Base-by-base conservation (phyloP, 1,140 invertebrate species). In the Pseudomyrmex sp. region DNA sequence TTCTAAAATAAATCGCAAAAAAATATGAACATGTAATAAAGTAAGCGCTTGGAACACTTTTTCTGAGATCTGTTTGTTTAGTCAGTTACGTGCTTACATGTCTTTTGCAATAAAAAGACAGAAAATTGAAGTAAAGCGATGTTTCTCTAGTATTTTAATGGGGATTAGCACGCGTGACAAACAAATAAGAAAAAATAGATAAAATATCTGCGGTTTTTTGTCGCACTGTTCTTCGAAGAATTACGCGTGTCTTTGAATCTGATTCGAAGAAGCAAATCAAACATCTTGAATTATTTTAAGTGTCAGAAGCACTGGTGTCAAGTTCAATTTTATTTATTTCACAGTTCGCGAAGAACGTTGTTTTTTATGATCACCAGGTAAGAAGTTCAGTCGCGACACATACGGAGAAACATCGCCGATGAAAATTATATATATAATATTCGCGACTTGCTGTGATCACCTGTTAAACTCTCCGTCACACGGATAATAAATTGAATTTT, bases 391-490 rank as follows among this genome's bases (percentile, higher is more conserved):
- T 46, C 52, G 35, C n/a, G 23, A 59, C 70, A 59, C 70, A 70
- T 59, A 20, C 20, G 15, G 52, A 59, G 76, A 79, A 79, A 59
- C 20, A 2, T 70, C 46, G 44, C n/a, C 54, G 50, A 12, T 63
- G 63, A 68, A 54, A 2, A 46, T 23, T 23, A 26, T 77, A n/a
- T 44, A 35, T 70, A 80, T 79, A 66, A 59, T 8, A 13, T 58
- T 68, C 20, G 48, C 65, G 76, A 80, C 76, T 72, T 48, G 76
- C 54, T 80, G 68, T 80, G 76, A 80, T 80, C 76, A 80, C 76
- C 54, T 66, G 66, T 80, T 80, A 80, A 80, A 80, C 76, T 80
- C 66, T 80, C 76, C 76, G 76, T 80, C 66, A 62, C 76, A 80
- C 76, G 76, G 76, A 44, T 20, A 23, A 8, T 20, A 58, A 50